A percentile compares a stretch with the other conserved stretches of the same genome.
Evolutionary conservation across 2,797 vertebrate species (phyloP).

Genomic region (Brachymystax lenok): DNA sequence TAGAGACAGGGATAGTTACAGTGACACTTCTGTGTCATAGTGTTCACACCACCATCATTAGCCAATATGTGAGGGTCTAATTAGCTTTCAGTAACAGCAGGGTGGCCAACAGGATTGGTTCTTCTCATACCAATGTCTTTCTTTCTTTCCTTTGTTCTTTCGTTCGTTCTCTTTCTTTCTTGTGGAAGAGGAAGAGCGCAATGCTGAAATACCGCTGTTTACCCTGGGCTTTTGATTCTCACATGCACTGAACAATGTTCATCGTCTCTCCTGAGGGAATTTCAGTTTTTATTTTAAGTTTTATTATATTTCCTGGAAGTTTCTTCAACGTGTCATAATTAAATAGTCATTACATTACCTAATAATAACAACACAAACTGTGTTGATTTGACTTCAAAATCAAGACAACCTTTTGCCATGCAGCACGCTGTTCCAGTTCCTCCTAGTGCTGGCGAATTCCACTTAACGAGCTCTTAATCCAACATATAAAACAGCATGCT

Average conservation of each 20-base stretch:
- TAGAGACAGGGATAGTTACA: neutral
- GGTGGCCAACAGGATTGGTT: neutral
- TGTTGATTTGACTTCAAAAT: neutral
- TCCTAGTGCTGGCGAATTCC: conserved; percentile 10
- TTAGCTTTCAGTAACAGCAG: neutral
- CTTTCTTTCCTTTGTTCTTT: neutral
- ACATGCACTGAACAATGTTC: conserved; percentile 5
- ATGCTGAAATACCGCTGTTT: conserved; percentile 51
- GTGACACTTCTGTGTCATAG: neutral
- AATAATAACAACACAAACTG: neutral
- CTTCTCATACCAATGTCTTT: neutral
- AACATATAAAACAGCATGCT: conserved; percentile 28
- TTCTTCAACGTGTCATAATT: neutral
- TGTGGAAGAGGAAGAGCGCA: neutral
- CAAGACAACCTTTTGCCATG: neutral
- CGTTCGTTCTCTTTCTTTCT: neutral
- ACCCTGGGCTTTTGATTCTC: conserved; percentile 38
- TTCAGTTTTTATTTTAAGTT: neutral
- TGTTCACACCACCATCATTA: conserved; percentile 2
- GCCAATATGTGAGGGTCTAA: neutral
- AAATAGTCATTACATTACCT: neutral
- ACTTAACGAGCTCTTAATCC: conserved; percentile 58
- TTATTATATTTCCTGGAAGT: neutral
- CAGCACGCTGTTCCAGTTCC: neutral
- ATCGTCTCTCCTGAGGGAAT: conserved; percentile 3